Conservation (phyloP, 2,797 vertebrate genomes). For the Pitangus sulphuratus region DNA sequence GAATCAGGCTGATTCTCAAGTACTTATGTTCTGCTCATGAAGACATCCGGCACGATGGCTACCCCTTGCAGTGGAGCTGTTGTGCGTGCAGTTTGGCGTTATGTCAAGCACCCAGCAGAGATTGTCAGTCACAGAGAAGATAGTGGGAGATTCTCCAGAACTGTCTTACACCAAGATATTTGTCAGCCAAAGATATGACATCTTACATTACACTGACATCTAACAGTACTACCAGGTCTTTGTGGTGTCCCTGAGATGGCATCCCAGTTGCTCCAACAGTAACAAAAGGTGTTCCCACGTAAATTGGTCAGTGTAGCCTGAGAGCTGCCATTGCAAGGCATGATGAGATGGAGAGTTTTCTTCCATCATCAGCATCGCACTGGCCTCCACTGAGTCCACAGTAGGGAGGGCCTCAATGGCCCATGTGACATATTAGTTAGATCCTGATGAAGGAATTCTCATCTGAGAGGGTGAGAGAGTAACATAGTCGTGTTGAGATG, state of each 20-base stretch:
- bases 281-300: neutral
- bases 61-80: neutral
- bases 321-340: neutral
- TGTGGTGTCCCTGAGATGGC: neutral
- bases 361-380: neutral
- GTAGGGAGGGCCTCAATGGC: neutral
- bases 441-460: neutral
- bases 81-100: neutral
- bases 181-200: neutral
- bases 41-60: neutral
- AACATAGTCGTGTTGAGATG: neutral
- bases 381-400: neutral
- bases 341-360: neutral
- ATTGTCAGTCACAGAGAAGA: neutral
- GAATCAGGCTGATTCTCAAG: neutral
- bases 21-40: neutral
- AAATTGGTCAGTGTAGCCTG: neutral
- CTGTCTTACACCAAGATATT: neutral
- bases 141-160: neutral
- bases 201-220: neutral
- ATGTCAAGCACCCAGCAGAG: neutral
- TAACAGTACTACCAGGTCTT: neutral
- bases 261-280: neutral
- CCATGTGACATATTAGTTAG: neutral
- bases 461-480: neutral